A percentile compares a stretch with the other conserved stretches of the same genome.
phyloP scores from a whole-genome alignment of 2,113 vertebrate genomes.

The Myrmophylax atrothorax region DNA sequence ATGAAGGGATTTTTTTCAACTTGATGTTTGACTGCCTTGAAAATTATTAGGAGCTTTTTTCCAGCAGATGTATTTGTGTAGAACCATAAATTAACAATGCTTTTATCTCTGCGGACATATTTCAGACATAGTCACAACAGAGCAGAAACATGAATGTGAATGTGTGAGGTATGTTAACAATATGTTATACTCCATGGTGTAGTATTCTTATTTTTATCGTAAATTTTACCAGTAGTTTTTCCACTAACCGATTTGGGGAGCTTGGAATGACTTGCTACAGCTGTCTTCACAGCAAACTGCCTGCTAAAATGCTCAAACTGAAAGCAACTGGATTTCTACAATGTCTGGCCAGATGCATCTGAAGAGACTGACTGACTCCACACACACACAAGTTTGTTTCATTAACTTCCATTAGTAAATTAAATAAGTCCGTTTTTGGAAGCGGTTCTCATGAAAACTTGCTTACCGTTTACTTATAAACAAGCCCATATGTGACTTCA shows the following conservation, averaged over 20 bases:
- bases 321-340: neutral
- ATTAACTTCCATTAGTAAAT: conserved; percentile 51
- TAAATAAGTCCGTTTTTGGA: neutral
- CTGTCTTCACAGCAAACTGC: conserved; percentile 1
- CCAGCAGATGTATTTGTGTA: neutral
- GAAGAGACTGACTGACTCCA: conserved; percentile 45
- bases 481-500: neutral
- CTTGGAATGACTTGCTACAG: conserved; percentile 25
- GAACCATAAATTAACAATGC: conserved; percentile 1
- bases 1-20: neutral
- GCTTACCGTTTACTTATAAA: neutral
- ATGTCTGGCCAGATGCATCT: conserved; percentile 11
- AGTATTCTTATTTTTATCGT: neutral
- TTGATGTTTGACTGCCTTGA: neutral
- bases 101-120: conserved; percentile 13
- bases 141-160: conserved; percentile 4
- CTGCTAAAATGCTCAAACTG: neutral
- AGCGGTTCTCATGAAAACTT: neutral
- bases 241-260: conserved; percentile 10
- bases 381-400: conserved; percentile 42
- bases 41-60: neutral
- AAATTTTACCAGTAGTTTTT: conserved; percentile 29
- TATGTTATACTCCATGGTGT: neutral
- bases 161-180: conserved; percentile 33
- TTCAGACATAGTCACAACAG: conserved; percentile 37